phyloP scores from a whole-genome alignment of 2,113 vertebrate species.

The Cepphus grylle region DNA sequence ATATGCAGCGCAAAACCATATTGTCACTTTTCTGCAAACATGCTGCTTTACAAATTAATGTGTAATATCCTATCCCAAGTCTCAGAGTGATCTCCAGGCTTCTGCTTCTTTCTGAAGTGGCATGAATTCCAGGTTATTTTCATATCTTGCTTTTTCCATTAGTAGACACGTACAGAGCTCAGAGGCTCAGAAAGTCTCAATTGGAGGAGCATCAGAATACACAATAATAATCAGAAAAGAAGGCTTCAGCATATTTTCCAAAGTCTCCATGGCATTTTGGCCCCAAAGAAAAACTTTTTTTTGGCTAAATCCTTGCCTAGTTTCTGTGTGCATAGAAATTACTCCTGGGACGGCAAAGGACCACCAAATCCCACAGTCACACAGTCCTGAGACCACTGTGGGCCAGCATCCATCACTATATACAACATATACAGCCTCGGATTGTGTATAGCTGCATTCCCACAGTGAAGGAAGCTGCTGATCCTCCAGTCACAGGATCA shows the following conservation, averaged over 20 bases:
- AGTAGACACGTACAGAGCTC: background rate
- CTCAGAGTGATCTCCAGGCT: background rate
- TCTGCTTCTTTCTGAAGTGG: background rate
- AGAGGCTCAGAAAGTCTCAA: background rate
- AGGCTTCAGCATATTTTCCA: background rate
- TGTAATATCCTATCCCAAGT: background rate
- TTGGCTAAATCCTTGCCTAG: background rate
- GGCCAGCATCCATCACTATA: background rate
- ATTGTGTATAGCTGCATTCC: background rate
- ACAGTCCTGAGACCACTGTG: background rate
- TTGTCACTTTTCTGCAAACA: background rate
- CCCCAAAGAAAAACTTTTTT: background rate
- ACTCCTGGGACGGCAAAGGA: background rate
- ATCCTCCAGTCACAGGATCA: background rate
- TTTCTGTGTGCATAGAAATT: background rate
- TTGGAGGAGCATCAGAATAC: background rate
- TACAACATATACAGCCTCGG: background rate
- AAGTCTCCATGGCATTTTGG: background rate
- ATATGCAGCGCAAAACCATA: background rate
- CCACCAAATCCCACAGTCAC: background rate
- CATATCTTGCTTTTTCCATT: background rate
- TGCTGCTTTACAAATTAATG: background rate
- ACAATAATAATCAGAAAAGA: background rate
- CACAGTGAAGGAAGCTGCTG: background rate
- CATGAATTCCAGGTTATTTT: background rate